Evolutionary conservation across 1,140 invertebrate genomes (phyloP).

Genomic region (Zaprionus taronus): DNA sequence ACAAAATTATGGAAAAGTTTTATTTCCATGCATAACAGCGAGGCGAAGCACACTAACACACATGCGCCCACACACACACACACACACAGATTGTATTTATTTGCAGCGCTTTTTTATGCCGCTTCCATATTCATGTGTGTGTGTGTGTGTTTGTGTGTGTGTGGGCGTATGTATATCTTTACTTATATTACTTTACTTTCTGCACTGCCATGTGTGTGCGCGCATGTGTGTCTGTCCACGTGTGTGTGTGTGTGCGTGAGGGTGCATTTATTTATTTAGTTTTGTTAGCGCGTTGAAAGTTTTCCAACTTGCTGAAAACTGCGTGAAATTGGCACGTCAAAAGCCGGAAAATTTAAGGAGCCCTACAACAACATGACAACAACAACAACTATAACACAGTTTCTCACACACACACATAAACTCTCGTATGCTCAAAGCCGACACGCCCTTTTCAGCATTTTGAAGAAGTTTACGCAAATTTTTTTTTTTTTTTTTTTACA

Average conservation of each 20-base stretch:
- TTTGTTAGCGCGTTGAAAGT: conserved; percentile 64
- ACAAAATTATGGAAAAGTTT: conserved; percentile 81
- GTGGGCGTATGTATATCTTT: conserved; percentile 31
- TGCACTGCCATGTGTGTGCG: conserved; percentile 22
- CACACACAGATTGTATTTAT: conserved; percentile 44
- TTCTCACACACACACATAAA: conserved; percentile 16
- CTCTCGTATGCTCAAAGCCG: background rate
- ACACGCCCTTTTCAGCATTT: conserved; percentile 8
- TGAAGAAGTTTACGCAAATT: conserved; percentile 12
- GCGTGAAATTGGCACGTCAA: conserved; percentile 73
- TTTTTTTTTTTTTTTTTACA: conserved; percentile 25
- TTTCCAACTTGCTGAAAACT: conserved; percentile 53
- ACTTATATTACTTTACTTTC: conserved; percentile 75
- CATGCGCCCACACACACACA: conserved; percentile 10
- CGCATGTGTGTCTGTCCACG: conserved; percentile 6
- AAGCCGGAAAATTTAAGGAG: conserved; percentile 69
- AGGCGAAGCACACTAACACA: conserved; percentile 29
- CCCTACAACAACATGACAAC: conserved; percentile 16
- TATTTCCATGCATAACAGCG: conserved; percentile 78
- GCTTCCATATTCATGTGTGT: conserved; percentile 42
- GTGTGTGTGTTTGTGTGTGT: conserved; percentile 30
- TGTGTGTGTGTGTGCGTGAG: conserved; percentile 13
- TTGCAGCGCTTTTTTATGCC: conserved; percentile 49
- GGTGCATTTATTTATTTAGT: conserved; percentile 77
- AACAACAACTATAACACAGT: conserved; percentile 10